phyloP scores from a whole-genome alignment of 2,797 vertebrate genomes.

The Diglossa cyanea region DNA sequence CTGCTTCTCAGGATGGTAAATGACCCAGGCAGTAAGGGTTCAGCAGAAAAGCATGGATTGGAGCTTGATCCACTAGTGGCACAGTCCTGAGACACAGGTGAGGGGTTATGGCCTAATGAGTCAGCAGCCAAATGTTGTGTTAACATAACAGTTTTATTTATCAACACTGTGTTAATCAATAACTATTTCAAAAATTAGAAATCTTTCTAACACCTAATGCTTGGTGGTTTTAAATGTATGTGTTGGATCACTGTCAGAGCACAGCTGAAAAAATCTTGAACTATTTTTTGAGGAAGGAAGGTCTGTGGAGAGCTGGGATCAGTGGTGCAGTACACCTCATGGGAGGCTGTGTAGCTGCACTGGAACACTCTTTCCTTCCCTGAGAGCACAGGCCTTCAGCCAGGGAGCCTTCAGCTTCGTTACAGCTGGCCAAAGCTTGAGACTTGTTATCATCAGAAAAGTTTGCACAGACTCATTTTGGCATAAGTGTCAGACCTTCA shows the following conservation, averaged over 20 bases:
- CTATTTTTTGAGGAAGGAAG: neutral
- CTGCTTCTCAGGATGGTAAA: neutral
- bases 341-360: neutral
- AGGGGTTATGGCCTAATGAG: neutral
- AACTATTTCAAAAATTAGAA: neutral
- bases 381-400: neutral
- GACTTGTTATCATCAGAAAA: neutral
- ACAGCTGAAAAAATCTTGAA: neutral
- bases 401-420: rapidly evolving
- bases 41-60: neutral
- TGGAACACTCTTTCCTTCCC: neutral
- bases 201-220: neutral
- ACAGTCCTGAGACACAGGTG: neutral
- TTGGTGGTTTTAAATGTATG: neutral
- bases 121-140: neutral
- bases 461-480: neutral
- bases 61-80: neutral
- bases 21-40: neutral
- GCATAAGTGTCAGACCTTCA: neutral
- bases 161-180: neutral
- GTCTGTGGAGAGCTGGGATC: neutral
- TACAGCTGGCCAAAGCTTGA: neutral
- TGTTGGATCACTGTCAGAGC: neutral
- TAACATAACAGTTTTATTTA: neutral
- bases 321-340: neutral